These are phyloP conservation scores for Danaus melanippus DNA, from an alignment of 1,140 invertebrate species.

Conservation along the genomic window DNA sequence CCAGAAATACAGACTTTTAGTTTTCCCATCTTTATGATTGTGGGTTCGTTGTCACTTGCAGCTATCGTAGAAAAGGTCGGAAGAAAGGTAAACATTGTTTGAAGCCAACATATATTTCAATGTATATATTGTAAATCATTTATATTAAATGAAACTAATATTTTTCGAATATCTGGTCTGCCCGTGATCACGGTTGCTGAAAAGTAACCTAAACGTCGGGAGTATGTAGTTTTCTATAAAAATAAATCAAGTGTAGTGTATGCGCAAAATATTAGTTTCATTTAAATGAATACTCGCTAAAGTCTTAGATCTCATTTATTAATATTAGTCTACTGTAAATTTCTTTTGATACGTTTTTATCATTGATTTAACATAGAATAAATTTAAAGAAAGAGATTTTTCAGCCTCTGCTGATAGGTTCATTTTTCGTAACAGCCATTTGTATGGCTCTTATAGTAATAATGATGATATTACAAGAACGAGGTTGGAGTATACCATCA, in stretches of 20 bases:
- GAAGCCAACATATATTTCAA: too few relatives aligned
- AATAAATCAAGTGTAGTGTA: too few relatives aligned
- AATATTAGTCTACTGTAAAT: too few relatives aligned
- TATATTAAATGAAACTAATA: too few relatives aligned
- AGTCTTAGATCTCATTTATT: too few relatives aligned
- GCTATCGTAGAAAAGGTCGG: constrained; percentile 34
- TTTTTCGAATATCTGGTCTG: too few relatives aligned
- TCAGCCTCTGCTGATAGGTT: constrained; percentile 31
- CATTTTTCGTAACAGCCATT: constrained; percentile 21
- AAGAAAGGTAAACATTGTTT: constrained; percentile 33
- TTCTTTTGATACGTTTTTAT: constrained; percentile 1
- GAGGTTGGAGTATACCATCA: constrained; percentile 24
- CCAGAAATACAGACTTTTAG: constrained; percentile 41
- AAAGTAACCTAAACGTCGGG: too few relatives aligned
- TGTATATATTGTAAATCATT: too few relatives aligned
- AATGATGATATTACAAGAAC: constrained; percentile 23
- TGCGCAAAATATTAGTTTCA: too few relatives aligned
- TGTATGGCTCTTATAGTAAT: constrained; percentile 26
- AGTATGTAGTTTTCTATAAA: too few relatives aligned
- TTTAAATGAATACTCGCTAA: too few relatives aligned
- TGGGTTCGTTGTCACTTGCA: constrained; percentile 31
- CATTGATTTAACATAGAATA: neutral
- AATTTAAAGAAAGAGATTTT: constrained; percentile 5
- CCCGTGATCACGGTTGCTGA: too few relatives aligned
- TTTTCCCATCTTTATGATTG: constrained; percentile 41